These are phyloP conservation scores for Cerastis leucographa DNA, from an alignment of 2,888 invertebrate genomes.

Conservation along the genomic window DNA sequence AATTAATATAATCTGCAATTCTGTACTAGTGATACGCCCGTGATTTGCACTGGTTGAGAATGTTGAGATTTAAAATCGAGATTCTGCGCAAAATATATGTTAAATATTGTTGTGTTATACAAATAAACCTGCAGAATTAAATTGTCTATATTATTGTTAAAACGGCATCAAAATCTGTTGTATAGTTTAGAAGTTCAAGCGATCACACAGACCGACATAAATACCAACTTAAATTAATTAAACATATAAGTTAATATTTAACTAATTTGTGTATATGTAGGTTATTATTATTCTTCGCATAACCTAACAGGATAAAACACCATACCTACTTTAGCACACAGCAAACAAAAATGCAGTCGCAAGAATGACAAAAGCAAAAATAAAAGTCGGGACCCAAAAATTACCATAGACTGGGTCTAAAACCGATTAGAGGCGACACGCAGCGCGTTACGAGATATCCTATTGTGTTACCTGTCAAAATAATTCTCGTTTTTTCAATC, in stretches of 20 bases:
- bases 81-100: neutral
- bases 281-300: neutral
- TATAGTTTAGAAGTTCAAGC: neutral
- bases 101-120: neutral
- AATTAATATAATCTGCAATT: neutral
- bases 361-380: conserved; percentile 39
- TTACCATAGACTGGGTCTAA: conserved; percentile 65
- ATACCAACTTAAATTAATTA: neutral
- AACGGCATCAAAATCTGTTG: neutral
- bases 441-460: conserved; percentile 78
- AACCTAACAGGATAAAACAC: conserved; percentile 1
- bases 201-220: neutral
- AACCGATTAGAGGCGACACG: conserved; percentile 67
- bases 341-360: neutral
- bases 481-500: conserved; percentile 80
- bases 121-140: neutral
- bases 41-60: neutral
- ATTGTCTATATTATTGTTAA: neutral
- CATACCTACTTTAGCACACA: conserved; percentile 12
- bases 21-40: neutral
- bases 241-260: neutral
- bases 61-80: neutral
- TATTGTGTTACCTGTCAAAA: conserved; percentile 87
- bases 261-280: neutral
- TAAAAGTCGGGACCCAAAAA: conserved; percentile 37